Percentiles rank a stretch among this genome's conserved stretches.
Evolutionary conservation across 2,797 vertebrate genomes (phyloP).

Genomic region (Neomorphus geoffroyi): DNA sequence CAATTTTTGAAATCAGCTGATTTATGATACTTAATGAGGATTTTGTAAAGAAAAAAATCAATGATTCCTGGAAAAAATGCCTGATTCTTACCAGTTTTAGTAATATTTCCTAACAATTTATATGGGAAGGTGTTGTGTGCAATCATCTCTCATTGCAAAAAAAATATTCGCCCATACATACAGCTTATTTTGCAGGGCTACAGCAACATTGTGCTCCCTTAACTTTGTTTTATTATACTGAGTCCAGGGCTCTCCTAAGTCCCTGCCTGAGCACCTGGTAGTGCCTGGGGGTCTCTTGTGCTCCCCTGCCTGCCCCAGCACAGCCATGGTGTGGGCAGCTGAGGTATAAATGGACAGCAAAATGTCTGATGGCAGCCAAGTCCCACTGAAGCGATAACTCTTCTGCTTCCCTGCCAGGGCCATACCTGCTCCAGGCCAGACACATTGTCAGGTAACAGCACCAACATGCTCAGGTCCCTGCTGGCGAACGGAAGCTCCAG

Average conservation of each 20-base stretch:
- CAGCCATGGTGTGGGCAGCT: rapidly evolving
- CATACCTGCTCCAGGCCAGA: neutral
- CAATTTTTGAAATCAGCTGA: neutral
- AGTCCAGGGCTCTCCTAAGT: neutral
- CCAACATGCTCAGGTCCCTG: neutral
- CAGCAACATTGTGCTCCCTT: neutral
- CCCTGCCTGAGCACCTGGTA: neutral
- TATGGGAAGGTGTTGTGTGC: neutral
- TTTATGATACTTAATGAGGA: neutral
- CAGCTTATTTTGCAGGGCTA: neutral
- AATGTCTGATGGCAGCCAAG: neutral
- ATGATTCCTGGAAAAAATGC: neutral
- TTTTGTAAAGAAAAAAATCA: neutral
- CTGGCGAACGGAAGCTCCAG: neutral
- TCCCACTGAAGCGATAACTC: neutral
- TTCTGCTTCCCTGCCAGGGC: neutral
- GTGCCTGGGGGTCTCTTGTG: too few species aligned
- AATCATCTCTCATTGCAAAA: neutral
- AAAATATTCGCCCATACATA: neutral
- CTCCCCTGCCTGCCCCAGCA: neutral
- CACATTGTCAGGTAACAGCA: neutral
- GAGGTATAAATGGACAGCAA: neutral
- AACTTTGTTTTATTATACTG: neutral
- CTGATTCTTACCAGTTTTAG: neutral
- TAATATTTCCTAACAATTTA: neutral